A percentile compares a stretch with the other conserved stretches of the same genome.
Evolutionary conservation across 2,113 vertebrate species (phyloP).

Genomic region (Thamnaconus septentrionalis): DNA sequence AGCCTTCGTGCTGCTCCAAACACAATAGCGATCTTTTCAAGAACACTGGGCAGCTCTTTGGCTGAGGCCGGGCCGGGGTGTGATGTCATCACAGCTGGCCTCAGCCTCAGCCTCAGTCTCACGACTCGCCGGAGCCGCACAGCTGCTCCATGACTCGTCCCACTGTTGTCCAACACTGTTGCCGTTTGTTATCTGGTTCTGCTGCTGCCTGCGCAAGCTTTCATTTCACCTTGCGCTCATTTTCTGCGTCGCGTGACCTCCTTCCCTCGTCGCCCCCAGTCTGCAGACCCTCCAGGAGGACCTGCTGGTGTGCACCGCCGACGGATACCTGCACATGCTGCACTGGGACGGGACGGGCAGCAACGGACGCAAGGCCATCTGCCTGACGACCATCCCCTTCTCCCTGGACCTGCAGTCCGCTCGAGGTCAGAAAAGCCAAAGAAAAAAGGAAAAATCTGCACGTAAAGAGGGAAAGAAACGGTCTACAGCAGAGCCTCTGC

Average conservation of each 20-base stretch:
- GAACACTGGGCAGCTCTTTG: slow-evolving; percentile 39
- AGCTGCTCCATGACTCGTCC: slow-evolving; percentile 52
- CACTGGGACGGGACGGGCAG: slow-evolving; percentile 91
- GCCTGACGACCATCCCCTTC: slow-evolving; percentile 92
- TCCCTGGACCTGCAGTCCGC: slow-evolving; percentile 95
- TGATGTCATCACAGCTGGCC: slow-evolving; percentile 53
- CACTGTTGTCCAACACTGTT: slow-evolving; percentile 35
- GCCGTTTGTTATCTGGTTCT: slow-evolving; percentile 21
- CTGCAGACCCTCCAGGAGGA: slow-evolving; percentile 93
- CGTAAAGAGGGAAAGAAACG: not conserved
- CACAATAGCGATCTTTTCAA: not conserved
- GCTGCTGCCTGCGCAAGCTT: slow-evolving; percentile 9
- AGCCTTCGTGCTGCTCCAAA: too few species aligned
- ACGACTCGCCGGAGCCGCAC: slow-evolving; percentile 27
- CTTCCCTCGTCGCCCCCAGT: slow-evolving; percentile 62
- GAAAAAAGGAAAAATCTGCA: not conserved
- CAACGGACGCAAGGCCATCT: slow-evolving; percentile 93
- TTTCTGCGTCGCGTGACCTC: not conserved
- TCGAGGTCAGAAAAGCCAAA: slow-evolving; percentile 77
- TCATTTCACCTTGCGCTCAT: not conserved
- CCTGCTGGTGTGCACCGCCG: slow-evolving; percentile 89
- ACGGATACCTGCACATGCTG: slow-evolving; percentile 93
- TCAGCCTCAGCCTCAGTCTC: slow-evolving; percentile 1
- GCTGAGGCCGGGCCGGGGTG: slow-evolving; percentile 21
- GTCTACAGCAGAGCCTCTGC: not conserved